phyloP scores from a whole-genome alignment of 2,888 invertebrate genomes.

The Meloe dianella region DNA sequence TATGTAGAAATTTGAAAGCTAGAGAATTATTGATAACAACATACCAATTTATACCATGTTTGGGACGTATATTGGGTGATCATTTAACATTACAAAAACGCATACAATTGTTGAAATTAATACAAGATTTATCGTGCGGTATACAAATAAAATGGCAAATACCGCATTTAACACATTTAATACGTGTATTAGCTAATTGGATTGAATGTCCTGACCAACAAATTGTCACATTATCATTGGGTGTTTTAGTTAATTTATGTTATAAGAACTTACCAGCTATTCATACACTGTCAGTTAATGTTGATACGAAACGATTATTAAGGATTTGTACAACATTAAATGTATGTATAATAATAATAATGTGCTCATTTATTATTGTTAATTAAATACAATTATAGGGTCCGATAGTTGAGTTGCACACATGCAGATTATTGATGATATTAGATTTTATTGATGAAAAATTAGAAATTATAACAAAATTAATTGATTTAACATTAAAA shows the following conservation, averaged over 20 bases:
- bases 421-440: conserved; percentile 64
- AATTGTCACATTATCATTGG: conserved; percentile 65
- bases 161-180: conserved; percentile 71
- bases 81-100: conserved; percentile 69
- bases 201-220: conserved; percentile 64
- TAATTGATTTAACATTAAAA: conserved; percentile 61
- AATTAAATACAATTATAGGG: too few relatives aligned
- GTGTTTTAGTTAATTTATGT: conserved; percentile 78
- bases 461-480: conserved; percentile 59
- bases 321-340: conserved; percentile 67
- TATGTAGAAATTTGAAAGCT: conserved; percentile 68
- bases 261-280: conserved; percentile 79
- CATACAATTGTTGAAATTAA: conserved; percentile 67
- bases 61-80: conserved; percentile 67
- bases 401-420: conserved; percentile 61
- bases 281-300: conserved; percentile 73
- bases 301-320: conserved; percentile 73
- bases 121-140: conserved; percentile 79
- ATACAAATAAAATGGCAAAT: conserved; percentile 83
- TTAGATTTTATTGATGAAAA: conserved; percentile 62
- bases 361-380: too few relatives aligned
- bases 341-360: too few relatives aligned
- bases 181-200: conserved; percentile 72
- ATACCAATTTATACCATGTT: conserved; percentile 72
- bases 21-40: conserved; percentile 70